Evolutionary conservation across 1,140 invertebrate genomes (phyloP).

Genomic region (Apis florea): DNA sequence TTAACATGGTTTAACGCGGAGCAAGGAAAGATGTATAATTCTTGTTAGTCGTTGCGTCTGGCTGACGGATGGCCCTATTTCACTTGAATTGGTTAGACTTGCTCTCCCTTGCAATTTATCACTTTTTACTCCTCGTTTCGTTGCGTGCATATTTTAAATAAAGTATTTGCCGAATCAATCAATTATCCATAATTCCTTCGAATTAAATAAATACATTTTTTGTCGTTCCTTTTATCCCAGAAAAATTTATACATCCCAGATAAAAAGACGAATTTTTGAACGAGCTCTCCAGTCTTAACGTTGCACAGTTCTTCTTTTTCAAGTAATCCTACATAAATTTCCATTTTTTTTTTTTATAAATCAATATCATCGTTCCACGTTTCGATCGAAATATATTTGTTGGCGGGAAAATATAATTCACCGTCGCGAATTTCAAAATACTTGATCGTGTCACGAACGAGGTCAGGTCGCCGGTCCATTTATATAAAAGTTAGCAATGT

Average conservation of each 20-base stretch:
- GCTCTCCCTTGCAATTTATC: not conserved
- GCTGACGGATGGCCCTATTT: not conserved
- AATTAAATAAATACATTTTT: too few relatives aligned
- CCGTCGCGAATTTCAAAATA: not conserved
- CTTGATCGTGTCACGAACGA: not conserved
- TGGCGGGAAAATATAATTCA: constrained; percentile 8
- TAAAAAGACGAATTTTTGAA: too few relatives aligned
- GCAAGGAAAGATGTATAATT: too few relatives aligned
- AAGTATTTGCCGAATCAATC: too few relatives aligned
- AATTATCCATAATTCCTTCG: too few relatives aligned
- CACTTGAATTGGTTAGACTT: not conserved
- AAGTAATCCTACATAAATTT: not conserved
- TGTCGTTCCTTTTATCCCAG: too few relatives aligned
- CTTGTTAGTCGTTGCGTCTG: not conserved
- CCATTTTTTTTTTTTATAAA: not conserved
- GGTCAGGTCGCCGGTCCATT: not conserved
- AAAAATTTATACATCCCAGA: too few relatives aligned
- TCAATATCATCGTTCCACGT: not conserved
- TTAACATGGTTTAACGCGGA: not conserved
- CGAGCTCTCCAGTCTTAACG: too few relatives aligned
- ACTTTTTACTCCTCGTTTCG: not conserved
- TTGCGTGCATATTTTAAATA: not conserved
- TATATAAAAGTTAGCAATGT: not conserved
- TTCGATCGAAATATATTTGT: constrained; percentile 13
- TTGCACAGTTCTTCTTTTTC: too few relatives aligned